These are phyloP conservation scores for Poecilobothrus nobilitatus DNA, from an alignment of 2,888 invertebrate species.

Conservation along the genomic window DNA sequence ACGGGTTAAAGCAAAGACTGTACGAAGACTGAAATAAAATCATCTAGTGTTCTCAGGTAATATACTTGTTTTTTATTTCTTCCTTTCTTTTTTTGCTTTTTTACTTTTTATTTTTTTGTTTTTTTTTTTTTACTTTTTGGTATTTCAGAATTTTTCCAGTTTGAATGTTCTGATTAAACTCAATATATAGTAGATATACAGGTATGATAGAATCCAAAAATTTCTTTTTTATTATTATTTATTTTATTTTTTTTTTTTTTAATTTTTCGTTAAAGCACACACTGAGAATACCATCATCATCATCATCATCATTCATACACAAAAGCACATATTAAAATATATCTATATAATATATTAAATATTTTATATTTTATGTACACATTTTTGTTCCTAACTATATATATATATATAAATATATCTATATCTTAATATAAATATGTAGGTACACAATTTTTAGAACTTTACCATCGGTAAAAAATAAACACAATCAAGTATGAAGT, in stretches of 20 bases:
- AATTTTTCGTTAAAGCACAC: background rate
- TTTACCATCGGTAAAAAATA: background rate
- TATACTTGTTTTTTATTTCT: slow-evolving; percentile 45
- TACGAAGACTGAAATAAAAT: slow-evolving; percentile 48
- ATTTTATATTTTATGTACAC: background rate
- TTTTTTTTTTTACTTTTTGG: too few species aligned
- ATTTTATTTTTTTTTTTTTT: background rate
- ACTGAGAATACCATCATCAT: background rate
- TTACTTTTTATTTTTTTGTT: background rate
- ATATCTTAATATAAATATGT: background rate
- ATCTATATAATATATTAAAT: too few species aligned
- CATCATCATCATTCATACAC: background rate
- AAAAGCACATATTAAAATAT: background rate
- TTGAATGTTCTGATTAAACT: background rate
- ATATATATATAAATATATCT: background rate
- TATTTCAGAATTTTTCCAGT: background rate
- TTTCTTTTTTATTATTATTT: background rate
- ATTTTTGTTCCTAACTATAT: background rate
- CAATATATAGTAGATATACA: background rate
- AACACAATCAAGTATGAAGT: background rate
- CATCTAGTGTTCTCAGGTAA: slow-evolving; percentile 45
- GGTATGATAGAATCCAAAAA: slow-evolving; percentile 2
- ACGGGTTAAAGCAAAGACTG: slow-evolving; percentile 48
- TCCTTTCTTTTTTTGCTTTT: slow-evolving; percentile 20
- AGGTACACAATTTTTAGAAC: background rate